These are phyloP conservation scores for Megaceryle alcyon DNA, from an alignment of 2,797 vertebrate genomes.

Conservation along the genomic window DNA sequence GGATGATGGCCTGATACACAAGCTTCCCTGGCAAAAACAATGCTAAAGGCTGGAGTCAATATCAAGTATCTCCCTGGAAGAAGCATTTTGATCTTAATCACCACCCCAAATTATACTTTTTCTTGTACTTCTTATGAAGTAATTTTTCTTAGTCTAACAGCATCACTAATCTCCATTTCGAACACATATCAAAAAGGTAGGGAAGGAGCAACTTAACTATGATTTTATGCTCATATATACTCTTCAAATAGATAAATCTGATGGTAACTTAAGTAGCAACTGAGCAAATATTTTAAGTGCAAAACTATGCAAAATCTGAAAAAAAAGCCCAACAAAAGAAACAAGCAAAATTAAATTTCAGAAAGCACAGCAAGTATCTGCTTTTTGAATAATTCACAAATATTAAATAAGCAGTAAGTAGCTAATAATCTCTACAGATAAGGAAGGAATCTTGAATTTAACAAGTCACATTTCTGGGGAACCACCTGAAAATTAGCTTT, in stretches of 20 bases:
- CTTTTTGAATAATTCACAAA: neutral
- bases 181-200: neutral
- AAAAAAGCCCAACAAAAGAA: neutral
- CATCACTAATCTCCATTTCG: slow-evolving; percentile 25
- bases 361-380: neutral
- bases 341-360: neutral
- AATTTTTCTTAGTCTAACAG: neutral
- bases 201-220: neutral
- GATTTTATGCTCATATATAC: slow-evolving; percentile 13
- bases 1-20: neutral
- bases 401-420: neutral
- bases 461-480: neutral
- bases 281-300: no score
- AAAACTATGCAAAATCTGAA: neutral
- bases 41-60: neutral
- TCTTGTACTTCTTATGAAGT: neutral
- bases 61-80: neutral
- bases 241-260: neutral
- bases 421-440: neutral
- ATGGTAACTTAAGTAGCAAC: neutral
- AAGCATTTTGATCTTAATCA: neutral
- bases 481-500: neutral
- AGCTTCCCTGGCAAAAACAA: neutral
- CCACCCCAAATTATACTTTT: neutral
- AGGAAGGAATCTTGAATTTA: neutral